These are phyloP conservation scores for Octodonta nipae DNA, from an alignment of 2,888 invertebrate genomes.

Conservation along the genomic window DNA sequence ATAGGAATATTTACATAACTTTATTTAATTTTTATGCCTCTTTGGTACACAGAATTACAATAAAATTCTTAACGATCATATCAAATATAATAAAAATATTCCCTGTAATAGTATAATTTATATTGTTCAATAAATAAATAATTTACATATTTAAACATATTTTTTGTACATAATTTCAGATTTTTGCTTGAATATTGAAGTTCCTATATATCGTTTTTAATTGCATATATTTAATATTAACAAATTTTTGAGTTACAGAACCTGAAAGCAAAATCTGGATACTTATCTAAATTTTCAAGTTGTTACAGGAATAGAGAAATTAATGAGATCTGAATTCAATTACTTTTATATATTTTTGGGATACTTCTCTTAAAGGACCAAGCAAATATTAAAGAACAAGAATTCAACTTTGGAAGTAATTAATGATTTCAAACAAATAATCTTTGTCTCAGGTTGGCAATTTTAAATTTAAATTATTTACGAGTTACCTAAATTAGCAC, in stretches of 20 bases:
- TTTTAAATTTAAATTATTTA: too few species aligned
- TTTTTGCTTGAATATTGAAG: constrained; percentile 3
- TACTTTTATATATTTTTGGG: too few species aligned
- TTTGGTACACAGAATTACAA: constrained; percentile 32
- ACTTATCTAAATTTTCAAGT: too few species aligned
- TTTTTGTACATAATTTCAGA: constrained; percentile 25
- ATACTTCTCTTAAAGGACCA: too few species aligned
- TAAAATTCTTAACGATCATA: constrained; percentile 31
- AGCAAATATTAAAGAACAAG: too few species aligned
- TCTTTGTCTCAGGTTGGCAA: too few species aligned
- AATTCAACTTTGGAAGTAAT: too few species aligned
- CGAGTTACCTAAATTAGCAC: too few species aligned
- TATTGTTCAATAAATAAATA: constrained; percentile 29
- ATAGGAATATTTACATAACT: constrained; percentile 2
- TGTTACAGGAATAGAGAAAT: too few species aligned
- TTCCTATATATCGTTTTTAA: too few species aligned
- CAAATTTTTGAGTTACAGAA: constrained; percentile 5
- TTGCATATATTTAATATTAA: neutral
- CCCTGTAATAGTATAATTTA: constrained; percentile 28
- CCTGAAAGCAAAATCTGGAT: neutral
- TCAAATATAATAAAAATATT: constrained; percentile 32
- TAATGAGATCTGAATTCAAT: too few species aligned
- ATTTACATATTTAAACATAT: constrained; percentile 27
- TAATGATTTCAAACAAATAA: too few species aligned
- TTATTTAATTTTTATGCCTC: constrained; percentile 11